Evolutionary conservation across 2,113 vertebrate genomes (phyloP).

Genomic region (Poicephalus meyeri): DNA sequence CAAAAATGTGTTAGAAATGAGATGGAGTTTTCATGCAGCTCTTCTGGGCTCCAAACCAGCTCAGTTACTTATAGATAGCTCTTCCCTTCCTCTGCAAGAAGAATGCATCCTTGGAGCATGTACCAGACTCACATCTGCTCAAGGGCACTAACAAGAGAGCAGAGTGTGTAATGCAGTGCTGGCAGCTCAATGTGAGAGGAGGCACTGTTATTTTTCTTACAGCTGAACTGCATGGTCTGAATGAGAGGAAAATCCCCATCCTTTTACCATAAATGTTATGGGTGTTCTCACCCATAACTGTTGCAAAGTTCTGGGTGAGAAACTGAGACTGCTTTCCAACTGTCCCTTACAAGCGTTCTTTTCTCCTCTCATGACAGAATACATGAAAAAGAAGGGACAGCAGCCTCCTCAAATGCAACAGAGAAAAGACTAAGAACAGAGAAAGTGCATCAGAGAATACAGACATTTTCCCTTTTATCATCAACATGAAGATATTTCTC

Average conservation of each 20-base stretch:
- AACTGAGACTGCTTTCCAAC: background rate
- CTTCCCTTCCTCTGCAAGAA: background rate
- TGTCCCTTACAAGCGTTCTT: background rate
- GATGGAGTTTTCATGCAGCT: background rate
- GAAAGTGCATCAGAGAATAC: background rate
- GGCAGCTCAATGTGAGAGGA: background rate
- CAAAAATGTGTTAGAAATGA: no score
- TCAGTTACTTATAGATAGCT: background rate
- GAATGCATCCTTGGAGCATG: background rate
- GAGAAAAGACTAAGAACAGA: background rate
- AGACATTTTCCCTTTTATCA: background rate
- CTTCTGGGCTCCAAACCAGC: background rate
- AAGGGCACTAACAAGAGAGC: background rate
- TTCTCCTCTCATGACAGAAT: background rate
- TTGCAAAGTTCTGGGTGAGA: background rate
- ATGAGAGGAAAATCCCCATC: background rate
- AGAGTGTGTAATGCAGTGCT: background rate
- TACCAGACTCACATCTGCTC: background rate
- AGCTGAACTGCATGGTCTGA: background rate
- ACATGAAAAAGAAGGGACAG: background rate
- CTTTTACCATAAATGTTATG: background rate
- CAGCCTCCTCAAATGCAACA: background rate
- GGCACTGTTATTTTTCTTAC: background rate
- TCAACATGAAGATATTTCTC: background rate
- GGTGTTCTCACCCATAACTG: background rate